phyloP scores from a whole-genome alignment of 2,797 vertebrate species.

The Enteromius thamalakanensis region DNA sequence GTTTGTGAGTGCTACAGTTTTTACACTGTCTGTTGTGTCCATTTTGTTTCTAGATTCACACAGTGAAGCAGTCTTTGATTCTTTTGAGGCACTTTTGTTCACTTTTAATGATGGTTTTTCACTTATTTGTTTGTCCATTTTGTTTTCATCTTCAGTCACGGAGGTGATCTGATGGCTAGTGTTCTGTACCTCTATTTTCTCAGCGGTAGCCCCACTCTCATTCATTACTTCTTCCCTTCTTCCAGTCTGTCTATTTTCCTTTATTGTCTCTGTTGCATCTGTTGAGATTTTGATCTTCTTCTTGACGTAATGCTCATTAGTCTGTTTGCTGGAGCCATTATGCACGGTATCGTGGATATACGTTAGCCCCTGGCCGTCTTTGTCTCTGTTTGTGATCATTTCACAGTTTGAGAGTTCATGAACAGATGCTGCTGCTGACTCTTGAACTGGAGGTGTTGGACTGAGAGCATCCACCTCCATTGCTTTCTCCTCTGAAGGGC shows the following conservation, averaged over 20 bases:
- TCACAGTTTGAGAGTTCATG: conserved; percentile 43
- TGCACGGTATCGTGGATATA: conserved; percentile 77
- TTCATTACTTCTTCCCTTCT: conserved; percentile 44
- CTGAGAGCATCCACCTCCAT: conserved; percentile 58
- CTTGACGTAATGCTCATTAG: conserved; percentile 78
- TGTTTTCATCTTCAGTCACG: neutral
- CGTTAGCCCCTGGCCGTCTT: conserved; percentile 65
- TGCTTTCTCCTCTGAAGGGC: conserved; percentile 61
- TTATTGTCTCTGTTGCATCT: conserved; percentile 58
- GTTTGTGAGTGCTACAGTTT: neutral
- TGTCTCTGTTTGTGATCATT: conserved; percentile 74
- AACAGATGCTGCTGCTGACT: conserved; percentile 59
- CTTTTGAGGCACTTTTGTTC: neutral
- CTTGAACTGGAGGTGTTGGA: conserved; percentile 44
- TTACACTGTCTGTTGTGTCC: neutral
- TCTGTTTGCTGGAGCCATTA: conserved; percentile 63
- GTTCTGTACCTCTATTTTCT: conserved; percentile 42
- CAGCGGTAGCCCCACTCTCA: conserved; percentile 59
- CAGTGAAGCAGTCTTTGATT: neutral
- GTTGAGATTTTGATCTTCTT: conserved; percentile 84
- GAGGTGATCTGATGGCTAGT: neutral
- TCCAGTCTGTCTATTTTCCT: conserved; percentile 51
- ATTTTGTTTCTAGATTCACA: neutral
- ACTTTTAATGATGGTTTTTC: neutral
- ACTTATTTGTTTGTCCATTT: neutral